Percentiles rank a stretch among this genome's conserved stretches.
These are phyloP conservation scores for Gasteruption jaculator DNA, from an alignment of 2,888 invertebrate genomes.

Conservation along the genomic window DNA sequence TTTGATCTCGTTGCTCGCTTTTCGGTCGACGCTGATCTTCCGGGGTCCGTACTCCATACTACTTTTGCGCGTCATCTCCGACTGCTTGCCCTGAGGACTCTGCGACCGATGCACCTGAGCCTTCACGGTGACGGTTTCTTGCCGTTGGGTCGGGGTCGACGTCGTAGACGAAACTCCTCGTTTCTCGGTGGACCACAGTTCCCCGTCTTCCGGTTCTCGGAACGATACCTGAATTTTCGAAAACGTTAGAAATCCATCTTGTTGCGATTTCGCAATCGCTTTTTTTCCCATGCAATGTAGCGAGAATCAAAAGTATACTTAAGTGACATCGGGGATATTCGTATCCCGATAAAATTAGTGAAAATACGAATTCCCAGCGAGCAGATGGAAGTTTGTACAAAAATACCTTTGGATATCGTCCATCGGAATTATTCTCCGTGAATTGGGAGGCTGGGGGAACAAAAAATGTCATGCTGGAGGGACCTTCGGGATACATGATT, in stretches of 20 bases:
- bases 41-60: slow-evolving; percentile 39
- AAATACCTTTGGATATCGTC: slow-evolving; percentile 35
- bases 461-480: slow-evolving; percentile 37
- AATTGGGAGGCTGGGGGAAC: slow-evolving; percentile 34
- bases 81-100: slow-evolving; percentile 43
- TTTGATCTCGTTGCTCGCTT: slow-evolving; percentile 36
- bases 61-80: slow-evolving; percentile 36
- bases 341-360: too few species aligned
- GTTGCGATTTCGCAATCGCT: too few species aligned
- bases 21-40: slow-evolving; percentile 41
- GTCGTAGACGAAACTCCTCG: slow-evolving; percentile 32
- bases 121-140: slow-evolving; percentile 45
- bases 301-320: too few species aligned
- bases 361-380: not conserved
- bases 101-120: slow-evolving; percentile 52
- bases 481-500: slow-evolving; percentile 34
- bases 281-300: too few species aligned
- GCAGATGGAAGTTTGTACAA: not conserved
- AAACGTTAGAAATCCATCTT: too few species aligned
- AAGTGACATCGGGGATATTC: too few species aligned
- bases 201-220: slow-evolving; percentile 47
- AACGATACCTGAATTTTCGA: slow-evolving; percentile 47
- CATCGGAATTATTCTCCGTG: slow-evolving; percentile 35
- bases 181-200: slow-evolving; percentile 48
- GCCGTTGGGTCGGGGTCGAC: slow-evolving; percentile 34